A percentile compares a stretch with the other conserved stretches of the same genome.
Conservation (phyloP, 1,140 invertebrate species). For the Anagrus nilaparvatae region DNA sequence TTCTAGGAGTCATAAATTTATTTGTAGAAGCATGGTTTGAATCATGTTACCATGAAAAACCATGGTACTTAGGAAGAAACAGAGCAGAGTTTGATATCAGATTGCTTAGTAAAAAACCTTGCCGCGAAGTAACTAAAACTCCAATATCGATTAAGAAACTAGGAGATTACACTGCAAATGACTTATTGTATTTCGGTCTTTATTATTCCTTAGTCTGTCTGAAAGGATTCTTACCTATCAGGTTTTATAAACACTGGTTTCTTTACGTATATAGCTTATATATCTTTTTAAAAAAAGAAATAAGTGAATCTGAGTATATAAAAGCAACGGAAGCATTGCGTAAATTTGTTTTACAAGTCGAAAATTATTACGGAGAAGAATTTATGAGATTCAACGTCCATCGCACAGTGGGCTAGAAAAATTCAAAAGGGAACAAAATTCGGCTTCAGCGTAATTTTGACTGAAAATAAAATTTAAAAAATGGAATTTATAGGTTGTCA, state of each 20-base stretch:
- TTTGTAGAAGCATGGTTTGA: neutral
- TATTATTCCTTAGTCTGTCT: neutral
- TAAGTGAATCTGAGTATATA: neutral
- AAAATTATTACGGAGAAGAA: constrained; percentile 7
- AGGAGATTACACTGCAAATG: neutral
- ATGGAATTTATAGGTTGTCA: too few relatives aligned
- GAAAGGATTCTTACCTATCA: neutral
- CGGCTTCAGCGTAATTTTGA: too few relatives aligned
- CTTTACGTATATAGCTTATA: neutral
- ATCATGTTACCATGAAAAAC: neutral
- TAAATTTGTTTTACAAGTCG: constrained; percentile 7
- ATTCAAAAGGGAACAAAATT: too few relatives aligned
- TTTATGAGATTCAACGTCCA: constrained; percentile 15
- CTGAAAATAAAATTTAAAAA: too few relatives aligned
- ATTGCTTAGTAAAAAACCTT: neutral
- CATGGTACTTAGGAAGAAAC: neutral
- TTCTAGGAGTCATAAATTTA: neutral
- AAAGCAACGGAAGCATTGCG: neutral
- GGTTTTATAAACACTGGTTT: constrained; percentile 2
- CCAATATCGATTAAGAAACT: neutral
- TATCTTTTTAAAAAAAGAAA: neutral
- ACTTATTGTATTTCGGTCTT: neutral
- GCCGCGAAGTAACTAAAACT: neutral
- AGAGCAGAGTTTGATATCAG: neutral
- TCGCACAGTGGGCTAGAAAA: too few relatives aligned